Base-by-base conservation (phyloP, 2,888 invertebrate genomes). In the Reticulitermes lucifugus region DNA sequence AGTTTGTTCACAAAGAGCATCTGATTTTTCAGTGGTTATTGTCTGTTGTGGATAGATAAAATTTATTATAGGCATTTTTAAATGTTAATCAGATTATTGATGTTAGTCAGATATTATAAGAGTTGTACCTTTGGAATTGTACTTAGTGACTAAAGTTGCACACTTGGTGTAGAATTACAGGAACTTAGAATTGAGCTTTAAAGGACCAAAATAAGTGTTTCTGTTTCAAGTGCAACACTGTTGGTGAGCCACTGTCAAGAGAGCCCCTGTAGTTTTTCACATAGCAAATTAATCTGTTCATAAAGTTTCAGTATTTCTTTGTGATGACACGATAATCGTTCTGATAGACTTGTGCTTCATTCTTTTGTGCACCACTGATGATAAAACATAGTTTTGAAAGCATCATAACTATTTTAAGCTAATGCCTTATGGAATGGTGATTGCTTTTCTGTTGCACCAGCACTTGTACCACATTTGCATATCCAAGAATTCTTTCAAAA, bases 31-130 rank as follows among this genome's bases (percentile, higher is more conserved):
- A 25, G 65, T 43, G 35, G 43, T 25, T 65, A 25, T 81, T 25
- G 25, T 81, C 81, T 81, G 81, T 81, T 81, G 65, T 81, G 65
- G 41, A 70, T 81, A 81, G 81, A 43, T 81, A 43, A 43, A 25
- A 25, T 65, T 41, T 60, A 43, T 41, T 59, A 70, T 41, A 70
- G 65, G 12, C n/a, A 70, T 81, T 81, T 81, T 65, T 81, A 70
- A 81, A 65, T 81, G 81, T 81, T 81, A 43, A 41, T 41, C 46
- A 12, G 43, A 65, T 41, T 65, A 43, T 43, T 46, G n/a, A 43
- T 60, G 65, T 81, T 65, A 51, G 65, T 43, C 60, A 70, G 81
- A 21, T 81, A 70, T 65, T 43, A 70, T 35, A 43, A 65, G 46
- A 43, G 41, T 81, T 81, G 65, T 81, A 81, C 70, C 22, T 70